A percentile compares a stretch with the other conserved stretches of the same genome.
phyloP scores from a whole-genome alignment of 2,113 vertebrate genomes.

The Cynoglossus semilaevis region DNA sequence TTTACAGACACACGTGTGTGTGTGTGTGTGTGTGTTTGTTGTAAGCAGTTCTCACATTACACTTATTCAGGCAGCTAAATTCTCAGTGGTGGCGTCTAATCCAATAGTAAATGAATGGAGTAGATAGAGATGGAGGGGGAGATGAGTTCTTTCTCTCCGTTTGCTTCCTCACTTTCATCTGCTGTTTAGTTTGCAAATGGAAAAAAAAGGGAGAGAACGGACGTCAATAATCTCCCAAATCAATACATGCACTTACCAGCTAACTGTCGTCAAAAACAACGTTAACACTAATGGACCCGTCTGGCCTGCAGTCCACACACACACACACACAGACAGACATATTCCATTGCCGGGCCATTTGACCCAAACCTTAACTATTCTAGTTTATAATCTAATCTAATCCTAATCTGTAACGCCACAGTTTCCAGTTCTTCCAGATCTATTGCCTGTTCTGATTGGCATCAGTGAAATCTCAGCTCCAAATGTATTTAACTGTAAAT shows the following conservation, averaged over 20 bases:
- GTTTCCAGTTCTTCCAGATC: too few relatives aligned
- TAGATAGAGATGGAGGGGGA: slow-evolving; percentile 24
- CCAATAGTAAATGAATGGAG: neutral
- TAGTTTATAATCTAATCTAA: too few relatives aligned
- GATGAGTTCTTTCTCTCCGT: slow-evolving; percentile 4
- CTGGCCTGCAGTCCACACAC: slow-evolving; percentile 23
- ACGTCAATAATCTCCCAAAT: slow-evolving; percentile 52
- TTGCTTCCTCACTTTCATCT: slow-evolving; percentile 25
- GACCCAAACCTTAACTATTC: neutral
- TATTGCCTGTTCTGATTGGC: too few relatives aligned
- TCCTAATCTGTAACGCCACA: too few relatives aligned
- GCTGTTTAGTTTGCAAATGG: slow-evolving; percentile 44
- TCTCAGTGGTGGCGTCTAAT: slow-evolving; percentile 20
- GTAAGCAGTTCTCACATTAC: neutral
- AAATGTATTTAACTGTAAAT: too few relatives aligned
- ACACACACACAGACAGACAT: slow-evolving; percentile 16
- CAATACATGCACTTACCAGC: slow-evolving; percentile 68
- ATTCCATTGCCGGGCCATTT: neutral
- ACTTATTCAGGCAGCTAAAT: neutral
- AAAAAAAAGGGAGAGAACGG: slow-evolving; percentile 21
- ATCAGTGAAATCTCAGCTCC: too few relatives aligned
- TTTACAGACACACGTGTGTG: too few relatives aligned
- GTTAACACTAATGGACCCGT: slow-evolving; percentile 69
- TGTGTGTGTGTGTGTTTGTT: too few relatives aligned
- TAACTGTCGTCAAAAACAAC: slow-evolving; percentile 53